Base-by-base conservation (phyloP, 2,797 vertebrate genomes). In the Gouania willdenowi region DNA sequence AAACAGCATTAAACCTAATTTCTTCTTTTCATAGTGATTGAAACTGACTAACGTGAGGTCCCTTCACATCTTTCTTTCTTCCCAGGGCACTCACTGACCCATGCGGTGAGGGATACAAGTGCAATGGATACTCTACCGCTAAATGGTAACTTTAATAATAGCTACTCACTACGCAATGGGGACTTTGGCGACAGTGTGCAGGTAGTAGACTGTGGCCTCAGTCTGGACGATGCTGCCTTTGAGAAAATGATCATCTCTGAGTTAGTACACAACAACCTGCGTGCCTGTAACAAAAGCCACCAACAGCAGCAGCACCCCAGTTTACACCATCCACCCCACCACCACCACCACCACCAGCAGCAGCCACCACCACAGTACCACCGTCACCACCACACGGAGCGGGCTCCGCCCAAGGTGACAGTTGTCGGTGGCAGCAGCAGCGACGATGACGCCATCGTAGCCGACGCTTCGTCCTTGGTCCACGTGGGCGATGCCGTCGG, bases 81-180 rank as follows among this genome's bases (percentile, higher is more conserved):
- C 91, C 17, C 90, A 99, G 95, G 95, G 92, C 94, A 97, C 92
- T 94, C 96, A 90, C 91, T 98, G 93, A 98, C 92, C 94, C 97
- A 88, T 88, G 93, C 88, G 89, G 79, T 86, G 84, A 96, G 93
- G 94, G 95, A 98, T 89, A 93, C 92, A 91, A 98, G 94, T 94
- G 94, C 95, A 92, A 98, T 98, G 94, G 96, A 98, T 92, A 98
- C 96, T 89, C 95, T 99, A 92, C 95, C 95, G 92, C 96, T 99
- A 94, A 99, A 98, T 94, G 96, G 95, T 93, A 98, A 98, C 86
- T 98, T 99, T 88, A 98, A 98, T 87, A 99, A 99, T 85, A 98
- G 95, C 91, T 99, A 98, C 87, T 98, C 95, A 18, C 87, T 98
- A 79, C 92, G 92, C 77, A 97, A 97, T 0, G 95, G 93, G 78